Percentiles rank a stretch among this genome's conserved stretches.
These are phyloP conservation scores for Sebastes kiyomatsui DNA, from an alignment of 2,797 vertebrate species.

Conservation along the genomic window DNA sequence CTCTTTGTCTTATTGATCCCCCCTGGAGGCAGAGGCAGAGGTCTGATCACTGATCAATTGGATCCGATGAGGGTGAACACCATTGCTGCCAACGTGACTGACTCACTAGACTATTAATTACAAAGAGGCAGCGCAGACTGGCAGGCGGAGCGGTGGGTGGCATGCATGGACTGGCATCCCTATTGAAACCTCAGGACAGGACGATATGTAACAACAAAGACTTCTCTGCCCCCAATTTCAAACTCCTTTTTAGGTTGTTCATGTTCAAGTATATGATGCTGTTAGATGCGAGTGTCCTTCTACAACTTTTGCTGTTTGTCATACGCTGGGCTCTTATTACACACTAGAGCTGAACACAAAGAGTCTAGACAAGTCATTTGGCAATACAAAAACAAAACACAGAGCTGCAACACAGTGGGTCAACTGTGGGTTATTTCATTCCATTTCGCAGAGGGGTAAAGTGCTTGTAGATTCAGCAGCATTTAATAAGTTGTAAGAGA, in stretches of 20 bases:
- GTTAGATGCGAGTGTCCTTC: neutral
- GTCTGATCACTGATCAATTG: constrained; percentile 78
- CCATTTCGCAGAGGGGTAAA: constrained; percentile 48
- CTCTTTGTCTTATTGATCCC: constrained; percentile 75
- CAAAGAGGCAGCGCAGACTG: constrained; percentile 30
- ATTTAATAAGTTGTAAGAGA: constrained; percentile 62
- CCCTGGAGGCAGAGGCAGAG: constrained; percentile 68
- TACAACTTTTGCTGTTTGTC: constrained; percentile 4
- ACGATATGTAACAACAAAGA: constrained; percentile 25
- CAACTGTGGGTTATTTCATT: constrained; percentile 62
- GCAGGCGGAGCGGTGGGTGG: constrained; percentile 46
- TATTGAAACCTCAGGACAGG: constrained; percentile 24
- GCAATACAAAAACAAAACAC: constrained; percentile 35
- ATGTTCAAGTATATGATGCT: neutral
- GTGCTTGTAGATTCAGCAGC: constrained; percentile 46
- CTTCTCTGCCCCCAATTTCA: constrained; percentile 34
- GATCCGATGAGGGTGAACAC: constrained; percentile 68
- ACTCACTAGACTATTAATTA: constrained; percentile 76
- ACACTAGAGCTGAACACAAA: neutral
- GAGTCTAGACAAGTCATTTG: constrained; percentile 47
- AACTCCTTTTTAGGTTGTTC: neutral
- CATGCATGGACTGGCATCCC: constrained; percentile 38
- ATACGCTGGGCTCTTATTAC: constrained; percentile 19
- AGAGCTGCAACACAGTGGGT: constrained; percentile 17
- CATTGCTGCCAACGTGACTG: constrained; percentile 58